Evolutionary conservation across 2,797 vertebrate species (phyloP).

Genomic region (Nasua narica): DNA sequence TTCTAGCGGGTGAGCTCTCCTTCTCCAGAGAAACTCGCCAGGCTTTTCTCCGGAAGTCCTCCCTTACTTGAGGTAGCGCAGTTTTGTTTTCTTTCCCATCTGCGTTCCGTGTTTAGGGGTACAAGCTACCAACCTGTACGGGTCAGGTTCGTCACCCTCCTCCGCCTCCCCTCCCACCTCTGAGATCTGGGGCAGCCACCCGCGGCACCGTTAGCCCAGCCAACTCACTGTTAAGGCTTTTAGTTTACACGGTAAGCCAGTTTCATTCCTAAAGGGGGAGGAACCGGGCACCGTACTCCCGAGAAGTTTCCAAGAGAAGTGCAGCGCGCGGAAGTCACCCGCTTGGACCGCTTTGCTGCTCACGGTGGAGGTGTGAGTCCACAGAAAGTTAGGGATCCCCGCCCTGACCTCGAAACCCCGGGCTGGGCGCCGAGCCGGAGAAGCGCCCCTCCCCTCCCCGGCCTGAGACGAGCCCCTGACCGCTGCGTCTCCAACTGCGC

Average conservation of each 20-base stretch:
- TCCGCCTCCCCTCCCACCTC: background rate
- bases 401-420: background rate
- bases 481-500: background rate
- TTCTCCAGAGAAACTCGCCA: background rate
- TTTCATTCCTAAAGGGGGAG: conserved; percentile 18
- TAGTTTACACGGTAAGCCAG: background rate
- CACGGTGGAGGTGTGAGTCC: background rate
- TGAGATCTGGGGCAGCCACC: background rate
- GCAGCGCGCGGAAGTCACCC: background rate
- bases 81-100: background rate
- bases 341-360: background rate
- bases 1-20: background rate
- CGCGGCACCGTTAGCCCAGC: background rate
- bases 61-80: background rate
- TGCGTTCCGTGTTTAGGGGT: background rate
- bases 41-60: background rate
- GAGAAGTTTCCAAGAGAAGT: background rate
- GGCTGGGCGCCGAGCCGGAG: background rate
- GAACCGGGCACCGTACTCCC: background rate
- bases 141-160: background rate
- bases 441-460: background rate
- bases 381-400: background rate
- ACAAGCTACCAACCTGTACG: background rate
- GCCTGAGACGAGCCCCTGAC: background rate
- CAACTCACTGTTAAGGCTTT: background rate